Evolutionary conservation across 2,888 invertebrate genomes (phyloP), one percentile per base, ranked within the genome.

Genomic region (Hirudinaria manillensis): DNA sequence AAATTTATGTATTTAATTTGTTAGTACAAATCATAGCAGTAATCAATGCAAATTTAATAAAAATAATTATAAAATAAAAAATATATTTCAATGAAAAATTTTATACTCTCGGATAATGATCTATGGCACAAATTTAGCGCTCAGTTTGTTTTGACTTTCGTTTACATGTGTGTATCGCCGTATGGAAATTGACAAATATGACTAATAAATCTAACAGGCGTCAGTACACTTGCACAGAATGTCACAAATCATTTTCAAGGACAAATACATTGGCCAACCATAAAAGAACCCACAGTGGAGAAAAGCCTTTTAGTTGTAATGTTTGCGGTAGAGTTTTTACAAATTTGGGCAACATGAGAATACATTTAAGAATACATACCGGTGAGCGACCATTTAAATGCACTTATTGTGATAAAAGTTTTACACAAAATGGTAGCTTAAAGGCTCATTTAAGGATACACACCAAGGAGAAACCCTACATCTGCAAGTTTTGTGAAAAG

Each of bases 361-460:
- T 70, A 34, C 77, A 79, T 71, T 74, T 75, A 55, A 76, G 79
- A 0, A 75, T 76, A 16, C 79, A 79, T 65, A 79, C 79, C 0
- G 79, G 79, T 34, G 79, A 79, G 68, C 45, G 75, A 24, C 79
- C 79, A 0, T 79, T 78, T 34, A 72, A 77, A 61, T 79, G 79
- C 56, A 29, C n/a, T 6, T 74, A 65, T 53, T 79, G 79, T 61
- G 75, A 72, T 3, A 76, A 76, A 34, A 76, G 76, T 24, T 79
- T 79, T 70, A 76, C 76, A 29, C 79, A 79, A 55, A 73, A 77
- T 36, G 76, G 76, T 53, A 77, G 77, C 38, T 73, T 79, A 10
- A 78, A 77, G 61, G 78, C 78, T 36, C 78, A 78, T 70, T 74
- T 77, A 53, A 70, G 78, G 27, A 77, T 77, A 13, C 78, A 78